Percentiles rank a stretch among this genome's conserved stretches.
phyloP scores from a whole-genome alignment of 2,113 vertebrate species.

The rat (Rattus norvegicus) region DNA sequence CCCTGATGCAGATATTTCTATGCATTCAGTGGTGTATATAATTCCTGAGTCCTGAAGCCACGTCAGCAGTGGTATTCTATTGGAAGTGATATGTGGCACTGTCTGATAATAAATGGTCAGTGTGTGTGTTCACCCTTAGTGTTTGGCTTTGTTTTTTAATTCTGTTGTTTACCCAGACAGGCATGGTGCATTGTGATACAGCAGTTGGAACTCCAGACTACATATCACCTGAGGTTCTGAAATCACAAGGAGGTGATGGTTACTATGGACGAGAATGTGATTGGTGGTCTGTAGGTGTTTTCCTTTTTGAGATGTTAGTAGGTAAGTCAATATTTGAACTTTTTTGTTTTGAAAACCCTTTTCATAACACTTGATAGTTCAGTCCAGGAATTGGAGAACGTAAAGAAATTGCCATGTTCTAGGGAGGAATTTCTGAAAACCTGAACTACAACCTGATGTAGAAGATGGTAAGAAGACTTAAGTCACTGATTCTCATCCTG shows the following conservation, averaged over 20 bases:
- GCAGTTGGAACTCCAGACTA: conserved; percentile 98
- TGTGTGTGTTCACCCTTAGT: not conserved
- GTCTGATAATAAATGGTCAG: not conserved
- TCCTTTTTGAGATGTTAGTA: conserved; percentile 99
- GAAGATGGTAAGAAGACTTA: not conserved
- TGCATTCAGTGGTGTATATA: not conserved
- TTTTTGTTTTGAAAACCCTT: not conserved
- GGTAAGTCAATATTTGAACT: conserved; percentile 89
- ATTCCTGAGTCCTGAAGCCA: not conserved
- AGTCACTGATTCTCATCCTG: not conserved
- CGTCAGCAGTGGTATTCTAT: not conserved
- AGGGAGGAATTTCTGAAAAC: conserved; percentile 19
- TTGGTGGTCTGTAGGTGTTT: conserved; percentile 99
- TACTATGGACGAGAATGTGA: conserved; percentile 98
- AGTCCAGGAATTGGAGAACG: conserved; percentile 44
- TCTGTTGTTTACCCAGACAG: conserved; percentile 88
- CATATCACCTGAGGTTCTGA: conserved; percentile 97
- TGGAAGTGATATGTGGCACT: not conserved
- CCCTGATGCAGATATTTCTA: not conserved
- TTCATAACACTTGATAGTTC: not conserved
- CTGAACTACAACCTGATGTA: not conserved
- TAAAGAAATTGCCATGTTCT: conserved; percentile 34
- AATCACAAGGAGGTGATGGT: conserved; percentile 98
- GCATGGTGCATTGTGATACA: conserved; percentile 98
- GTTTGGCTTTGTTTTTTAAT: not conserved